Conservation (phyloP, 2,797 vertebrate genomes). For the Vespertilio murinus region DNA sequence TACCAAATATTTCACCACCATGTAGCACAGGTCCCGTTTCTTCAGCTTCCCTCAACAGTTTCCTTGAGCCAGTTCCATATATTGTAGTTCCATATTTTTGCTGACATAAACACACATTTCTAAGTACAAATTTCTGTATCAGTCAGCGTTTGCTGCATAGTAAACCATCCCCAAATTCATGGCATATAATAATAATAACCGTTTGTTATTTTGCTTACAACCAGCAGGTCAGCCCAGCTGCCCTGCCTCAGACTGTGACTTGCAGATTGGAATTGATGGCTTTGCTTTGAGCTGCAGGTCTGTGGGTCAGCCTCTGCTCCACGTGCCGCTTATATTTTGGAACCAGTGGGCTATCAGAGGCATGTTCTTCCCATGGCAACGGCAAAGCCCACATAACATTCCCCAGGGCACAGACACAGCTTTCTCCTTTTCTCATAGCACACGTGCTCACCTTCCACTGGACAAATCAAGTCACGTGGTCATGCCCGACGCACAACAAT, state of each 20-base stretch:
- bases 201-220: neutral
- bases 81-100: conserved; percentile 29
- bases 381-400: neutral
- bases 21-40: neutral
- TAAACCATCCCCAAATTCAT: neutral
- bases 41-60: neutral
- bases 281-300: neutral
- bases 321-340: neutral
- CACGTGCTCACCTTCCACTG: neutral
- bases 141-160: conserved; percentile 26
- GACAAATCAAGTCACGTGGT: neutral
- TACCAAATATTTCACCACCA: neutral
- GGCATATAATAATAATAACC: neutral
- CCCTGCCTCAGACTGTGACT: neutral
- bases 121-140: neutral
- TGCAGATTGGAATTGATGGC: too few species aligned
- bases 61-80: neutral
- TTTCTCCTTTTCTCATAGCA: neutral
- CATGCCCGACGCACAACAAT: neutral
- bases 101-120: conserved; percentile 1
- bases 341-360: neutral
- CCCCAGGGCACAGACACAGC: neutral
- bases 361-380: neutral
- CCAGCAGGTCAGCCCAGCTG: neutral
- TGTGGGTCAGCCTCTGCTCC: neutral